A percentile compares a stretch with the other conserved stretches of the same genome.
Conservation (phyloP, 2,113 vertebrate genomes). For the Epinephelus fuscoguttatus region DNA sequence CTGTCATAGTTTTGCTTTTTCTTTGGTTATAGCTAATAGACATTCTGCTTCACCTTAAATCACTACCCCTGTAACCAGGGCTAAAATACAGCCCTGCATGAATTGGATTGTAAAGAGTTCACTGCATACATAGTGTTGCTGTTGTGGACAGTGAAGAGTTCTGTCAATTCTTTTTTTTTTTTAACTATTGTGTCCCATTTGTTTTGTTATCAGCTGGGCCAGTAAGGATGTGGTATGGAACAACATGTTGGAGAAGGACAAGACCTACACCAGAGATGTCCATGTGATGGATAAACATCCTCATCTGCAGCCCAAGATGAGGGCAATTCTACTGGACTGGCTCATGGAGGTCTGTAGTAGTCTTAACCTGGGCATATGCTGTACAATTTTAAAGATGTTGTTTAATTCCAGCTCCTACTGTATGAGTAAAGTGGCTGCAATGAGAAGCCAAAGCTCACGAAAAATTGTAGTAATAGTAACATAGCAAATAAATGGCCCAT, state of each 20-base stretch:
- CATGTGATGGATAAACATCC: conserved; percentile 92
- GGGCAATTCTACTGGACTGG: conserved; percentile 96
- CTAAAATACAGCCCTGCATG: background rate
- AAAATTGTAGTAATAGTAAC: too few species aligned
- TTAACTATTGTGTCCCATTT: background rate
- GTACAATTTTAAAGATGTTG: too few species aligned
- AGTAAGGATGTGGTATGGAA: conserved; percentile 95
- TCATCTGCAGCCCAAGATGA: conserved; percentile 95
- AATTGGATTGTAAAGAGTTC: background rate
- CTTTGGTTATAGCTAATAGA: background rate
- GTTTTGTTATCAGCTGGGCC: conserved; percentile 89
- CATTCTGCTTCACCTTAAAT: background rate
- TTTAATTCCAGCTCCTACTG: too few species aligned
- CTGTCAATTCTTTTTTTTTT: background rate
- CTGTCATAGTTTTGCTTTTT: background rate
- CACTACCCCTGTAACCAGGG: background rate
- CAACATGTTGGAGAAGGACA: conserved; percentile 94
- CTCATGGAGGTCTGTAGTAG: conserved; percentile 92
- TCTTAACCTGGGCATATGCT: too few species aligned
- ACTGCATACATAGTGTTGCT: background rate
- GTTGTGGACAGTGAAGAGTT: background rate
- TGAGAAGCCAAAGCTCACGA: too few species aligned
- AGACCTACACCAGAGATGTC: conserved; percentile 87
- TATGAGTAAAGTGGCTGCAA: too few species aligned
- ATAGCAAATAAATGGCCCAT: too few species aligned